phyloP scores from a whole-genome alignment of 2,888 invertebrate species.

The Leucophora obtusa region DNA sequence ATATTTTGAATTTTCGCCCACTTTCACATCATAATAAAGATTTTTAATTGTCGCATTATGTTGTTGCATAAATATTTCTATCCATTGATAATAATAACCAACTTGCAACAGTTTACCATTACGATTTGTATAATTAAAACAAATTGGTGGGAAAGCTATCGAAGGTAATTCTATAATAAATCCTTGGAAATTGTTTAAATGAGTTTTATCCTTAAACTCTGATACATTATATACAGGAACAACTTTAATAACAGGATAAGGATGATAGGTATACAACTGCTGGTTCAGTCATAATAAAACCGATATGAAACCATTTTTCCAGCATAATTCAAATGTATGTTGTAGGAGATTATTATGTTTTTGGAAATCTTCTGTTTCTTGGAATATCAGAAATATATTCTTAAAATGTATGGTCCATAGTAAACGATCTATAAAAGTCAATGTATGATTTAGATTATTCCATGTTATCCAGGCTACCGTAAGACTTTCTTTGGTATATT shows the following conservation, averaged over 20 bases:
- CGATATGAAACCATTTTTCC: constrained; percentile 67
- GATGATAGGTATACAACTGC: constrained; percentile 66
- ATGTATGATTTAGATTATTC: background rate
- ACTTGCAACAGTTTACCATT: constrained; percentile 57
- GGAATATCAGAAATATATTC: constrained; percentile 21
- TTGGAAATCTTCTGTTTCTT: background rate
- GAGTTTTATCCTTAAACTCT: constrained; percentile 47
- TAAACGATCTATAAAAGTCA: constrained; percentile 12
- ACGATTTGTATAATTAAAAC: constrained; percentile 59
- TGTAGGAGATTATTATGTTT: background rate
- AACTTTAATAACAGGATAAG: constrained; percentile 65
- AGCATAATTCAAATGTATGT: constrained; percentile 62
- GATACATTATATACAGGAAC: constrained; percentile 32
- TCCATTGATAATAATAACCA: constrained; percentile 67
- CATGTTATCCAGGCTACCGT: constrained; percentile 4
- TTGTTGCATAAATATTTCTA: constrained; percentile 65
- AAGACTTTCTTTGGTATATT: constrained; percentile 11
- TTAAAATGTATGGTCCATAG: constrained; percentile 47
- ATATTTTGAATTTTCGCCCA: background rate
- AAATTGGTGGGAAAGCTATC: constrained; percentile 35
- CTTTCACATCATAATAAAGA: constrained; percentile 2
- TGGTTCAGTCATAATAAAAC: constrained; percentile 57
- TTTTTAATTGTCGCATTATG: constrained; percentile 65
- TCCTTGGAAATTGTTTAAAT: constrained; percentile 66
- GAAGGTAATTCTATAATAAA: constrained; percentile 45